Conservation (phyloP, 2,113 vertebrate genomes). For the Cyrtonyx montezumae region DNA sequence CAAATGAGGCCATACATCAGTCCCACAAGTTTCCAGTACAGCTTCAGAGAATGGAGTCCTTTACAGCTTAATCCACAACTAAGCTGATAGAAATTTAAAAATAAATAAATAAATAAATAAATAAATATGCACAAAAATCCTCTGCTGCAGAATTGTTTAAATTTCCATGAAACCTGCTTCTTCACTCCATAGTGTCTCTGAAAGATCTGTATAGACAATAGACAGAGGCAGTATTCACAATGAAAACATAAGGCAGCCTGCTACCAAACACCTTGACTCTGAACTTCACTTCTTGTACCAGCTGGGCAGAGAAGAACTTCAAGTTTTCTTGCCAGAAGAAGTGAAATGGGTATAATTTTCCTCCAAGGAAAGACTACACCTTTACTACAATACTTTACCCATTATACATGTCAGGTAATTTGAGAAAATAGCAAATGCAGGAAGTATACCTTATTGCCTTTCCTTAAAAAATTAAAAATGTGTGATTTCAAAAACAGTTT, state of each 20-base stretch:
- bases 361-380: not conserved
- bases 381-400: not conserved
- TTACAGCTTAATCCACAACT: conserved; percentile 34
- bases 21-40: not conserved
- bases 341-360: not conserved
- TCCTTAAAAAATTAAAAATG: not conserved
- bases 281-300: not conserved
- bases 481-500: not conserved
- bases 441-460: not conserved
- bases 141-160: not conserved
- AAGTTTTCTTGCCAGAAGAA: not conserved
- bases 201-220: not conserved
- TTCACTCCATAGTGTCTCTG: not conserved
- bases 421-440: not conserved
- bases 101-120: fast-evolving
- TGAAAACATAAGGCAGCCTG: not conserved
- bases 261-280: not conserved
- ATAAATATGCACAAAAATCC: not conserved
- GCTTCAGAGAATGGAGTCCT: not conserved
- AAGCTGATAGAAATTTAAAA: no score
- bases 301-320: not conserved
- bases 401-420: not conserved
- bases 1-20: conserved; percentile 29
- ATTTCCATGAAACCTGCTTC: not conserved
- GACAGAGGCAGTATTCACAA: not conserved